Conservation (phyloP, 2,888 invertebrate species). For the Macrosoma leucophasiata region DNA sequence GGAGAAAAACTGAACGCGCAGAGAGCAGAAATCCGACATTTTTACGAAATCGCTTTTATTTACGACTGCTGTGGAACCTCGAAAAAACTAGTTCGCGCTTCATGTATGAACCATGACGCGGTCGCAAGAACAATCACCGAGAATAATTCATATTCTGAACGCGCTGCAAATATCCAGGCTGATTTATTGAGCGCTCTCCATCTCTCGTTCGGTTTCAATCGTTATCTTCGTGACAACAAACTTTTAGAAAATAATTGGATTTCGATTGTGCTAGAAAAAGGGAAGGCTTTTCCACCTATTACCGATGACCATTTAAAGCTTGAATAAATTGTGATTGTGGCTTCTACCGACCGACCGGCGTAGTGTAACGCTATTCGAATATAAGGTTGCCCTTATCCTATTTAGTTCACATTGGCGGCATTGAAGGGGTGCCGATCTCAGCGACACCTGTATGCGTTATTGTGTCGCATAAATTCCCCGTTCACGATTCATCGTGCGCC, state of each 20-base stretch:
- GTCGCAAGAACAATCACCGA: conserved; percentile 68
- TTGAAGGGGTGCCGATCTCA: conserved; percentile 55
- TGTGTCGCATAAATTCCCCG: conserved; percentile 66
- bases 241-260: conserved; percentile 73
- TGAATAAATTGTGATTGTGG: conserved; percentile 69
- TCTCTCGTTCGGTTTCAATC: conserved; percentile 49
- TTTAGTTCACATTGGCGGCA: conserved; percentile 60
- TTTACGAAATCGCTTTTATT: conserved; percentile 54
- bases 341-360: too few relatives aligned
- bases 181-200: conserved; percentile 55
- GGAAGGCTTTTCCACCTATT: conserved; percentile 56
- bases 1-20: conserved; percentile 37
- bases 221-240: conserved; percentile 59
- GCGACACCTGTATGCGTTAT: conserved; percentile 73
- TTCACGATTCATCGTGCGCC: conserved; percentile 52
- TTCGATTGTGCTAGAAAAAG: conserved; percentile 67
- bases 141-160: conserved; percentile 75
- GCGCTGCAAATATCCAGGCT: conserved; percentile 67
- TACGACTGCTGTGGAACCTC: conserved; percentile 46
- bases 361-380: too few relatives aligned
- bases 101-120: conserved; percentile 75
- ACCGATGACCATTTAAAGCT: conserved; percentile 66
- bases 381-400: conserved; percentile 53
- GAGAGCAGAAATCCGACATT: conserved; percentile 46
- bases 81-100: conserved; percentile 72